These are phyloP conservation scores for Tenrec ecaudatus DNA, from an alignment of 2,113 vertebrate genomes.

Conservation along the genomic window DNA sequence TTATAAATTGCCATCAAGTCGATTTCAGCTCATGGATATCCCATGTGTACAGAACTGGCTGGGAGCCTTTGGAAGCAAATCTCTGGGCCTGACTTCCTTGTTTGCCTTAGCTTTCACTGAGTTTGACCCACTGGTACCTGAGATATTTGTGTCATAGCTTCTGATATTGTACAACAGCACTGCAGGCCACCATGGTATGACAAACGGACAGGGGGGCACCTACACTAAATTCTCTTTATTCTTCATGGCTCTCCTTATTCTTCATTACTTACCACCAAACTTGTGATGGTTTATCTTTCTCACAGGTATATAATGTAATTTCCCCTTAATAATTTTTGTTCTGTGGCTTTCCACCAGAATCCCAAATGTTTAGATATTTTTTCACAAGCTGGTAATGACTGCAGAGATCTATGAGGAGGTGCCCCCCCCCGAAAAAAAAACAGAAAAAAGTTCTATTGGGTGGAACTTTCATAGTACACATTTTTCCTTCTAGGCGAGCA, in stretches of 20 bases:
- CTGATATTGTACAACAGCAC: background rate
- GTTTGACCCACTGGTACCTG: background rate
- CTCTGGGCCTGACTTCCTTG: background rate
- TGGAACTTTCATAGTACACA: too few relatives aligned
- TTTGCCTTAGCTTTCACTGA: background rate
- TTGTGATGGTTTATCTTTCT: conserved; percentile 37
- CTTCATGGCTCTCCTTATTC: background rate
- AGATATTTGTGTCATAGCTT: background rate
- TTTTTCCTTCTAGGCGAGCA: too few relatives aligned
- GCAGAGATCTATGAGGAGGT: background rate
- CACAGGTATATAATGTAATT: conserved; percentile 44
- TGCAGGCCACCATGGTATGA: background rate
- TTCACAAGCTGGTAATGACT: background rate
- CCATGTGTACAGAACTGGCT: background rate
- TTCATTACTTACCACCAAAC: background rate
- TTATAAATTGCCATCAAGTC: background rate
- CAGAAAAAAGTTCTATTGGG: too few relatives aligned
- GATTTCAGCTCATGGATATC: background rate
- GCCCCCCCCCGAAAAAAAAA: too few relatives aligned
- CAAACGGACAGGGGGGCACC: background rate
- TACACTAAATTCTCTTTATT: background rate
- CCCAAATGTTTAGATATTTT: background rate
- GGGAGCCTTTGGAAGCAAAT: background rate
- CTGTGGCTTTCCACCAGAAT: conserved; percentile 30
- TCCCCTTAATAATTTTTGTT: conserved; percentile 44